Evolutionary conservation across 53 echinoderm and acorn worm species (phyloP).

Genomic region (Arbacia lixula): DNA sequence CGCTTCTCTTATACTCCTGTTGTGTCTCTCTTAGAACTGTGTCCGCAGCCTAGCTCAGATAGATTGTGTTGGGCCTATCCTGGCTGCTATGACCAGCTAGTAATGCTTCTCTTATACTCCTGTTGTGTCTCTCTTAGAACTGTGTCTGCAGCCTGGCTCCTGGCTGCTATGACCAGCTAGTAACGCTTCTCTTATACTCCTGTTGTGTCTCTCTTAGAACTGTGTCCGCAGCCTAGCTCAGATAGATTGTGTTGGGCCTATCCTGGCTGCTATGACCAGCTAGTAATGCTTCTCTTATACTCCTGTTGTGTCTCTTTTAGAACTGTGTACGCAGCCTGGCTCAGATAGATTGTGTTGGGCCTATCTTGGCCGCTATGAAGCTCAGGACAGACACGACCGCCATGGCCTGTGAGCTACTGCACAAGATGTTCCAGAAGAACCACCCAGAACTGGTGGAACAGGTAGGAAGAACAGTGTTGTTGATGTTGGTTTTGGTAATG

Average conservation of each 20-base stretch:
- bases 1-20: too few relatives aligned
- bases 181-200: too few relatives aligned
- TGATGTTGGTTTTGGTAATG: neutral
- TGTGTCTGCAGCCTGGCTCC: conserved; percentile 89
- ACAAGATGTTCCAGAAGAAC: conserved; percentile 98
- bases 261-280: conserved; percentile 74
- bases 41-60: conserved; percentile 86
- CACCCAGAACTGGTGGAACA: conserved; percentile 95
- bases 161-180: conserved; percentile 90
- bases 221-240: conserved; percentile 94
- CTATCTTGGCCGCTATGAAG: conserved; percentile 88
- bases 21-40: conserved; percentile 63
- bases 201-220: conserved; percentile 71
- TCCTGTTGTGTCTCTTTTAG: conserved; percentile 29
- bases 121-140: conserved; percentile 57
- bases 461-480: conserved; percentile 57
- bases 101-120: too few relatives aligned
- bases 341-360: conserved; percentile 83
- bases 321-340: conserved; percentile 92
- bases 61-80: conserved; percentile 78
- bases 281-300: neutral
- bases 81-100: conserved; percentile 90
- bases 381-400: conserved; percentile 81
- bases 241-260: conserved; percentile 79
- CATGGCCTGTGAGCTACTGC: conserved; percentile 90